A percentile compares a stretch with the other conserved stretches of the same genome.
phyloP scores from a whole-genome alignment of 2,888 invertebrate genomes.

The Leptopilina syphax region DNA sequence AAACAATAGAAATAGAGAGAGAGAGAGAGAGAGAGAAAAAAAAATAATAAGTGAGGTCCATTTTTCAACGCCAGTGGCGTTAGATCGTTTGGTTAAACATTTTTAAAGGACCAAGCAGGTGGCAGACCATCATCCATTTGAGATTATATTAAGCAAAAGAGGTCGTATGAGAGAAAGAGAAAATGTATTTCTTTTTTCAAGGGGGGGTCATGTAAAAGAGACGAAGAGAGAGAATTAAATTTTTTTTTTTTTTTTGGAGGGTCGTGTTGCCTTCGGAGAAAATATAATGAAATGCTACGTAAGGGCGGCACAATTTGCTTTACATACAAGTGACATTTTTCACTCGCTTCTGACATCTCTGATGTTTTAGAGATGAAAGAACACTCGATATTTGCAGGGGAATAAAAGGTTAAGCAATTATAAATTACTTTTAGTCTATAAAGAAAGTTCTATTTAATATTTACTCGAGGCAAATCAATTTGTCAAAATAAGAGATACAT shows the following conservation, averaged over 20 bases:
- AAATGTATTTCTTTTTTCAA: background rate
- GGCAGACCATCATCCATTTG: constrained; percentile 54
- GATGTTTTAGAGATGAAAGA: constrained; percentile 23
- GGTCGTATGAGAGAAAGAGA: constrained; percentile 48
- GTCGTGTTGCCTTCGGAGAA: constrained; percentile 46
- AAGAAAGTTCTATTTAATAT: constrained; percentile 2
- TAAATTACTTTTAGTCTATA: constrained; percentile 8
- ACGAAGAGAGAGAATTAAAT: constrained; percentile 59
- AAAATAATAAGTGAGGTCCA: constrained; percentile 54
- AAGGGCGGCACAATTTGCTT: constrained; percentile 63
- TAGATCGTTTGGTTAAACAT: constrained; percentile 71
- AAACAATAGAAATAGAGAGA: background rate
- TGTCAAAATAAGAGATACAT: background rate
- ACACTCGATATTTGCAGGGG: background rate
- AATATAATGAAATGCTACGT: constrained; percentile 63
- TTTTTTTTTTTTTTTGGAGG: constrained; percentile 56
- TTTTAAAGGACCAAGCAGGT: constrained; percentile 71
- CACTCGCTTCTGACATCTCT: constrained; percentile 53
- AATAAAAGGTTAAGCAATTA: constrained; percentile 34
- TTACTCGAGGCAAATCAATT: constrained; percentile 22
- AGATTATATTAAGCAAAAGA: constrained; percentile 52
- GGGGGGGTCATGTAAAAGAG: background rate
- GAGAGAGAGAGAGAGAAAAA: background rate
- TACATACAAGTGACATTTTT: constrained; percentile 67
- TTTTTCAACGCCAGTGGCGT: constrained; percentile 67